phyloP scores from a whole-genome alignment of 2,888 invertebrate species.

The Lucinisca nassula region DNA sequence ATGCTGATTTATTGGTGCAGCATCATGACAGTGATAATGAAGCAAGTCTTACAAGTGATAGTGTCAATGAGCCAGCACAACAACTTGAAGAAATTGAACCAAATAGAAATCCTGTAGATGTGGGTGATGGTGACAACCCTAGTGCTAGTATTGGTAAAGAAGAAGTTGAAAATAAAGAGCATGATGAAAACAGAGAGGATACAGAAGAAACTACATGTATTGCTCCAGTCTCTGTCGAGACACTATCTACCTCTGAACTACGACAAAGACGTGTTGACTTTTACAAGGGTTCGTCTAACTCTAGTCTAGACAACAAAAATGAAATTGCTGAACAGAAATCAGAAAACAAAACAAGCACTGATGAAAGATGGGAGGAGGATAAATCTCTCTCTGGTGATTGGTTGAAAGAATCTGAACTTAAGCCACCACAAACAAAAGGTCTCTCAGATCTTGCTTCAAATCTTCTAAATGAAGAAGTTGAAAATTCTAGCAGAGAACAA shows the following conservation, averaged over 20 bases:
- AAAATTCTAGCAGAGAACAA: background rate
- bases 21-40: background rate
- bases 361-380: background rate
- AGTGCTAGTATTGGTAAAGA: background rate
- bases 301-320: background rate
- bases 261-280: conserved; percentile 71
- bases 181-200: background rate
- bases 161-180: background rate
- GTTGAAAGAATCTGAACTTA: background rate
- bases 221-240: background rate
- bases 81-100: background rate
- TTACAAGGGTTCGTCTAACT: conserved; percentile 31
- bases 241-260: conserved; percentile 58
- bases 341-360: background rate
- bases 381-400: background rate
- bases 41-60: background rate
- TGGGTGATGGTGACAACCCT: background rate
- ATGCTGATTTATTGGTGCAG: background rate
- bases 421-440: background rate
- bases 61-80: background rate
- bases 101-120: background rate
- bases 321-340: background rate
- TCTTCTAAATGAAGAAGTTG: background rate
- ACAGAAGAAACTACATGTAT: background rate
- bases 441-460: conserved; percentile 28